Evolutionary conservation across 1,140 invertebrate genomes (phyloP).

Genomic region (Microplitis mediator): DNA sequence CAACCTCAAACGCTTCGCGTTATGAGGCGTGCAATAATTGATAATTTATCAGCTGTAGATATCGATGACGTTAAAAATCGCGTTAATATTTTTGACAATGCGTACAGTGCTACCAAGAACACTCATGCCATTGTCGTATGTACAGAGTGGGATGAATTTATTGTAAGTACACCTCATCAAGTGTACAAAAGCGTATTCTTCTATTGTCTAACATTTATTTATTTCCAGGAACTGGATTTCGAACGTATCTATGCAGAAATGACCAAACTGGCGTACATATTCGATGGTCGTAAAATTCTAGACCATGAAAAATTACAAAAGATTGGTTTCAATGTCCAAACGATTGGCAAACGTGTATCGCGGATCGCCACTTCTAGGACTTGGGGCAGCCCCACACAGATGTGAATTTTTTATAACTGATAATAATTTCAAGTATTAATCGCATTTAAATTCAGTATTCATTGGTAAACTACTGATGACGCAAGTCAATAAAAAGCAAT

Average conservation of each 20-base stretch:
- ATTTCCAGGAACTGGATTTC: conserved; percentile 83
- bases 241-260: conserved; percentile 88
- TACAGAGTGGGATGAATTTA: conserved; percentile 99
- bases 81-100: conserved; percentile 80
- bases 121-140: conserved; percentile 96
- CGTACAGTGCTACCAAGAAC: conserved; percentile 84
- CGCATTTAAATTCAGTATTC: neutral
- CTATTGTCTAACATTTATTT: conserved; percentile 24
- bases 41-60: conserved; percentile 74
- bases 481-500: too few relatives aligned
- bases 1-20: too few relatives aligned
- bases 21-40: too few relatives aligned
- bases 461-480: too few relatives aligned
- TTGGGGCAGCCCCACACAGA: conserved; percentile 67
- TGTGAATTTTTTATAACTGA: conserved; percentile 31
- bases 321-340: conserved; percentile 97
- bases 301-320: conserved; percentile 82
- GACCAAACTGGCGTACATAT: conserved; percentile 98
- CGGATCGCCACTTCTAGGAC: conserved; percentile 67
- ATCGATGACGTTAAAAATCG: conserved; percentile 70
- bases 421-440: neutral
- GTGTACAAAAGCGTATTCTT: neutral
- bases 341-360: conserved; percentile 84
- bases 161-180: conserved; percentile 63
- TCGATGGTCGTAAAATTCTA: conserved; percentile 96